Evolutionary conservation across 2,797 vertebrate genomes (phyloP).

Genomic region (Intellagama lesueurii): DNA sequence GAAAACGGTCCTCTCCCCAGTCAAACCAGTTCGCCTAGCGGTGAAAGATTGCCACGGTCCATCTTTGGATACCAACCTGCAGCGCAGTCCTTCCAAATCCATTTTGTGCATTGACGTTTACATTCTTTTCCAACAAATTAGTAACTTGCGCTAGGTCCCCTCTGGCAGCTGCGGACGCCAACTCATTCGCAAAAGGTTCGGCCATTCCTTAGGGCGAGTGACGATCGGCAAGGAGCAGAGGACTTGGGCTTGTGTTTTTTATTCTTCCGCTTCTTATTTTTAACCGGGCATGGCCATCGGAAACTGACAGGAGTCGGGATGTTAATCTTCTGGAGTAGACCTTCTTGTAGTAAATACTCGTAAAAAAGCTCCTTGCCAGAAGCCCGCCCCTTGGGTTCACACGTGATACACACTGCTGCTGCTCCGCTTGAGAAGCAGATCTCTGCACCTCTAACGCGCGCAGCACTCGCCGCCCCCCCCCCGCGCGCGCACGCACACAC

Average conservation of each 20-base stretch:
- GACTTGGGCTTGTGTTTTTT: constrained; percentile 53
- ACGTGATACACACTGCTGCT: constrained; percentile 82
- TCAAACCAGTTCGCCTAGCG: constrained; percentile 76
- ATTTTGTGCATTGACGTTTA: constrained; percentile 90
- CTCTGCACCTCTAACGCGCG: constrained; percentile 72
- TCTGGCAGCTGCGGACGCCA: constrained; percentile 89
- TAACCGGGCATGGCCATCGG: constrained; percentile 82
- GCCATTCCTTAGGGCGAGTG: constrained; percentile 87
- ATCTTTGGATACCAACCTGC: constrained; percentile 88
- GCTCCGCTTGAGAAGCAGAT: constrained; percentile 78
- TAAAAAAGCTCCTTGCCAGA: constrained; percentile 83
- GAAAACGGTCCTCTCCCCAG: constrained; percentile 60
- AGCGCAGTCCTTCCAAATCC: constrained; percentile 88
- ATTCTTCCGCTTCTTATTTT: constrained; percentile 40
- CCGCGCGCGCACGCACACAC: constrained; percentile 26
- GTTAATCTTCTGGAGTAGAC: constrained; percentile 85
- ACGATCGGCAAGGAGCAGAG: constrained; percentile 73
- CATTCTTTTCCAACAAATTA: constrained; percentile 84
- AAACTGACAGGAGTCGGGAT: constrained; percentile 83
- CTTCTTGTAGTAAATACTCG: constrained; percentile 88
- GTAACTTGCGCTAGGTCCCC: constrained; percentile 85
- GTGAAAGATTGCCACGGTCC: constrained; percentile 78
- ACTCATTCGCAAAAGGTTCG: constrained; percentile 82
- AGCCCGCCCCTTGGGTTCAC: constrained; percentile 84
- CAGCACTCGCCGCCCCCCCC: constrained; percentile 43